These are phyloP conservation scores for Oryzias celebensis DNA, from an alignment of 2,113 vertebrate genomes.

Conservation along the genomic window DNA sequence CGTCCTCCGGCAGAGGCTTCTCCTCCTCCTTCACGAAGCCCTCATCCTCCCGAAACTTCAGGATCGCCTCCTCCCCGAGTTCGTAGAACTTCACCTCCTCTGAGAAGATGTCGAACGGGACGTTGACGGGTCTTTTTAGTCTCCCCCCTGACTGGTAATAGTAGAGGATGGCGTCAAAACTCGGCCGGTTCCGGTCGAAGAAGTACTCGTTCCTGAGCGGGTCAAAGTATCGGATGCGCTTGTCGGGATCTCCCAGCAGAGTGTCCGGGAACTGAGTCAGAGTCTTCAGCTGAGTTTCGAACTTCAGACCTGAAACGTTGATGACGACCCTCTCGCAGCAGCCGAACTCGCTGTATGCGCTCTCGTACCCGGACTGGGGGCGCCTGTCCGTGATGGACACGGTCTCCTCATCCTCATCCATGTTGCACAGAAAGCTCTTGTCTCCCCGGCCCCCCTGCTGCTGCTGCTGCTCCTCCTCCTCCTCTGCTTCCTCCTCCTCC, in stretches of 20 bases:
- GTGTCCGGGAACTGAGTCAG: slow-evolving; percentile 97
- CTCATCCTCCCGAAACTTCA: slow-evolving; percentile 96
- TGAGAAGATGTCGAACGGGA: slow-evolving; percentile 95
- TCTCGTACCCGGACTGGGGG: slow-evolving; percentile 85
- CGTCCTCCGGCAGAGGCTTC: slow-evolving; percentile 89
- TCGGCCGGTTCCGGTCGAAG: slow-evolving; percentile 95
- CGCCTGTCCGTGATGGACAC: slow-evolving; percentile 84
- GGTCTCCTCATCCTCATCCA: slow-evolving; percentile 86
- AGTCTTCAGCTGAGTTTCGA: slow-evolving; percentile 95
- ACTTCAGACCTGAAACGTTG: slow-evolving; percentile 94
- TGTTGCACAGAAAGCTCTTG: slow-evolving; percentile 80
- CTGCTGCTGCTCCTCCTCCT: slow-evolving; percentile 82
- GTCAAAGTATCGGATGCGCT: slow-evolving; percentile 94
- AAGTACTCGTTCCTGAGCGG: slow-evolving; percentile 98
- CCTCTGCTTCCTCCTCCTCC: slow-evolving; percentile 85
- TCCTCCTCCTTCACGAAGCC: slow-evolving; percentile 97
- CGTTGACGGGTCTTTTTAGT: slow-evolving; percentile 93
- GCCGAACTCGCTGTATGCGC: slow-evolving; percentile 87
- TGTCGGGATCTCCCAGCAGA: slow-evolving; percentile 89
- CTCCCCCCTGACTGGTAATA: slow-evolving; percentile 95
- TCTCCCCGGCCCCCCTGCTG: slow-evolving; percentile 69
- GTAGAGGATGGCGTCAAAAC: slow-evolving; percentile 97
- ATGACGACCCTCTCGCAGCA: slow-evolving; percentile 96
- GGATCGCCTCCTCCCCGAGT: slow-evolving; percentile 93
- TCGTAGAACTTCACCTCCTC: slow-evolving; percentile 99